Base-by-base conservation (phyloP, 1,140 invertebrate species). In the Trinorchestia longiramus region DNA sequence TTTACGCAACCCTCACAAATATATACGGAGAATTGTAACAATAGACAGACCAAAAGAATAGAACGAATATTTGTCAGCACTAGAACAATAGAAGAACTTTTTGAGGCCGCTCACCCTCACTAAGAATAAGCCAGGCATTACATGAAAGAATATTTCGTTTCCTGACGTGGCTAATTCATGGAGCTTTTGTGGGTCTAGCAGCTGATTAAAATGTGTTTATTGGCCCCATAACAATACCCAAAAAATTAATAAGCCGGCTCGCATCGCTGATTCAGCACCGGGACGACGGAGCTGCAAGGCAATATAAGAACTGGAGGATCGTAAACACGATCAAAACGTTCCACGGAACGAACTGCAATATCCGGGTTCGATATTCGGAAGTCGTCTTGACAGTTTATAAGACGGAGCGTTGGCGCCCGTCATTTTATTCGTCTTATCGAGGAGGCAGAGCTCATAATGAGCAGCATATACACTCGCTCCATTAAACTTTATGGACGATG, bases 361-460 rank as follows among this genome's bases (percentile, higher is more conserved):
- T 94, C 92, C 92, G 92, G 92, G 43, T 40, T 47, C 92, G 92
- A 94, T 94, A 94, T 94, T 94, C 92, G 92, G 92, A 94, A 94
- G 44, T 94, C 92, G 92, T 94, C 92, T 45, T 94, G 92, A 94
- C 44, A 94, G 92, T 94, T 94, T 94, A 94, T 94, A 47, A 47
- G 92, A 94, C 92, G 92, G 43, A 94, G 92, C 44, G 47, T 47
- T 94, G 92, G 19, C 41, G 43, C 43, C 36, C 92, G 43, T 94
- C 92, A 94, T 94, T 94, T 94, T 94, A 94, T 94, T 94, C 43
- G 92, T 45, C 92, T 94, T 94, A 94, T 94, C 92, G 92, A 94
- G 44, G 43, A 42, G 92, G 43, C 43, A 17, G 41, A 40, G 92
- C 92, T 94, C 43, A 94, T 94, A 94, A 94, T 94, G 92, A 94